Base-by-base conservation (phyloP, 2,888 invertebrate species). In the Rotaria sp. region DNA sequence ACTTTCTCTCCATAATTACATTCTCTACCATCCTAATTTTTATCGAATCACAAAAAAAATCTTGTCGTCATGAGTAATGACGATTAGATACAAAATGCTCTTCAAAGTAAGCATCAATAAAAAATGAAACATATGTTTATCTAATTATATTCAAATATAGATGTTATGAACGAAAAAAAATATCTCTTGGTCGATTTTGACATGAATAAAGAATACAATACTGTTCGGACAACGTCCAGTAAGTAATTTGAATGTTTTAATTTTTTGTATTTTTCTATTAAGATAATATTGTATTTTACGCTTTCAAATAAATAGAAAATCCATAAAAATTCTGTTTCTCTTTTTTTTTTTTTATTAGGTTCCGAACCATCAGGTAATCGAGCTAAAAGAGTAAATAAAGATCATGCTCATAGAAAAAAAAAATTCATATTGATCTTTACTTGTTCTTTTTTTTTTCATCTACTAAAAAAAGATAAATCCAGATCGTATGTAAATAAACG, bases 91-190 rank as follows among this genome's bases (percentile, higher is more conserved):
- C 35, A 67, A 67, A 67, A 67, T 67, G 67, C 21, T 67, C 15
- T 38, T 35, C 67, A 67, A 67, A 67, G 67, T 67, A 67, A 67
- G 67, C 35, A 67, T 30, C 35, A 35, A 35, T 67, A 52, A 35
- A 11, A 35, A 67, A 35, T 67, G 21, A 67, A 18, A 35, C 35
- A 67, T 8, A 67, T 67, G 35, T 38, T 67, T 13, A 67, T 35
- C 15, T 30, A 67, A 38, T 67, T 59, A n/a, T 59, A 45, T 59
- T 59, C 7, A n/a, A 10, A 30, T 15, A 7, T 75, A 80, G 80
- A 80, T 80, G 80, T 41, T 41, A 80, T 80, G 80, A 80, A 45
- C 45, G 80, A 80, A 80, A 80, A 80, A 26, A 80, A 80, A 80
- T 45, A 45, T 80, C 45, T 80, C 3, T 45, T 80, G 41, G 80